Conservation (phyloP, 2,797 vertebrate genomes). For the Lepidocolaptes lacrymiger region DNA sequence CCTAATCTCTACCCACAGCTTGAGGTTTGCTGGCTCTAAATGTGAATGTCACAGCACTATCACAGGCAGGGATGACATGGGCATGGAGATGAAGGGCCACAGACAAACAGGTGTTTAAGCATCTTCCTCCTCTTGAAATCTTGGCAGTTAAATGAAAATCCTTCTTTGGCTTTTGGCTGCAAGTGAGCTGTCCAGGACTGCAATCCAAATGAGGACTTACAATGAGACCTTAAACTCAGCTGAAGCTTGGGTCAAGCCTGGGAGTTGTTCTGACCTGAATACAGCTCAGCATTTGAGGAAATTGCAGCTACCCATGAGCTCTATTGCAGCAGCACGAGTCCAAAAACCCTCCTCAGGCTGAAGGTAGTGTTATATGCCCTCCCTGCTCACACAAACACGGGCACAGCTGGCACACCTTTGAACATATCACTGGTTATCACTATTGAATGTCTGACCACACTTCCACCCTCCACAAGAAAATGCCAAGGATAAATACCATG, state of each 20-base stretch:
- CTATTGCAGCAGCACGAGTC: not conserved
- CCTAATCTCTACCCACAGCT: not conserved
- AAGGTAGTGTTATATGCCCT: not conserved
- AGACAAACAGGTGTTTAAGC: not conserved
- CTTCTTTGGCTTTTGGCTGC: not conserved
- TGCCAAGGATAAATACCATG: not conserved
- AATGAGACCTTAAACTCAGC: not conserved
- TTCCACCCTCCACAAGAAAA: not conserved
- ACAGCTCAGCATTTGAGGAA: fast-evolving
- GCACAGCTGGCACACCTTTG: not conserved
- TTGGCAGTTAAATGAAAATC: not conserved
- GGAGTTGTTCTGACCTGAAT: not conserved
- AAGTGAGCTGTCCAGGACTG: not conserved
- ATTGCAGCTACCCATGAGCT: not conserved
- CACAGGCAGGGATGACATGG: not conserved
- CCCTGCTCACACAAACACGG: not conserved
- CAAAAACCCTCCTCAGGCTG: not conserved
- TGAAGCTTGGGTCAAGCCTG: not conserved
- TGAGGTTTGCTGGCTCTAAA: not conserved
- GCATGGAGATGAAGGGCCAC: not conserved
- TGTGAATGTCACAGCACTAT: not conserved
- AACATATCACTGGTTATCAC: not conserved
- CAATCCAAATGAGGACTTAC: not conserved
- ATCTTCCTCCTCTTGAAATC: not conserved
- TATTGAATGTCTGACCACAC: not conserved